Evolutionary conservation across 1,140 invertebrate species (phyloP), one percentile per base, ranked within the genome.

Genomic region (Solenopsis invicta): DNA sequence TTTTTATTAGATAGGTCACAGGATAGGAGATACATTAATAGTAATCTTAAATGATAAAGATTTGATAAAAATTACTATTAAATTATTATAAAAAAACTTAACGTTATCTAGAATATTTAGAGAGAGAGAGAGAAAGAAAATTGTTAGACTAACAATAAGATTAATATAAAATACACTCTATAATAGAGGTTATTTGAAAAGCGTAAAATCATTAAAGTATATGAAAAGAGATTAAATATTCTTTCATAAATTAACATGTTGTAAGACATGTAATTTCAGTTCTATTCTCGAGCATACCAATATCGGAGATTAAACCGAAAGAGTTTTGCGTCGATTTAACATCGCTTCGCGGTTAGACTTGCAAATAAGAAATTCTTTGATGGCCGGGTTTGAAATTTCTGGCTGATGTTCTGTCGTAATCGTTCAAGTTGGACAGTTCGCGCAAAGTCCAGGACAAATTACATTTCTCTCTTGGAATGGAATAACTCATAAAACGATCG

Each of bases 401-500:
- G 34, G n/a, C 85, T 29, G 48, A 54, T 54, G 69, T 87, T 89
- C 87, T 85, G 71, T 37, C 76, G 80, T 80, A 87, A 87, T 74
- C 24, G 75, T 72, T 81, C 52, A 45, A 56, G 72, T 66, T 85
- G 72, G 50, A 86, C 56, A 89, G 29, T 45, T 86, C 59, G 66
- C 81, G 75, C 88, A 81, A 78, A 87, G 61, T 77, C 69, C 62
- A 64, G 48, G 29, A 48, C 69, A 87, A 77, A 88, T 80, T 87
- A 81, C 85, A 77, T n/a, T 67, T 71, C 85, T 81, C 75, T 88
- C 64, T 76, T 78, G 64, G 54, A 74, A 61, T 67, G 59, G 50
- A 87, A 87, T 82, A 52, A 87, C 81, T 87, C 86, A 52, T 87
- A 87, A 87, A 87, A 87, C 71, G 8, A 41, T 45, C 29, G 62